Conservation (phyloP, 2,797 vertebrate genomes). For the Nothura maculosa region DNA sequence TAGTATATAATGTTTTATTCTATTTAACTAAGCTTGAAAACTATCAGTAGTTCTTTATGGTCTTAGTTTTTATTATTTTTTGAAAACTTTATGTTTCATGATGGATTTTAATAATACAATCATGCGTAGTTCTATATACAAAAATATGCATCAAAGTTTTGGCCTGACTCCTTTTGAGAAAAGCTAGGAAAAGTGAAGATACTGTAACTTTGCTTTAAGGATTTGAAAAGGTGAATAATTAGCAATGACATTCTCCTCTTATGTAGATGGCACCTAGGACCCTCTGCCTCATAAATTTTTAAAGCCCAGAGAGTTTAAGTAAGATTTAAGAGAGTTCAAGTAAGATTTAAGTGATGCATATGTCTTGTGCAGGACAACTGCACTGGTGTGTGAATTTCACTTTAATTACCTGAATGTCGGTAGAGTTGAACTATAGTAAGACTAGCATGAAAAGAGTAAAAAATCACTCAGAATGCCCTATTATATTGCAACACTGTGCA, state of each 20-base stretch:
- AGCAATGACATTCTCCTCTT: neutral
- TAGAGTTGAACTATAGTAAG: neutral
- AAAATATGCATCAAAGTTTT: neutral
- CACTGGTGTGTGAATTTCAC: neutral
- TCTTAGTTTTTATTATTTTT: neutral
- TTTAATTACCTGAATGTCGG: neutral
- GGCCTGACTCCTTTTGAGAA: neutral
- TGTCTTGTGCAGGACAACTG: neutral
- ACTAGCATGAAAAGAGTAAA: neutral
- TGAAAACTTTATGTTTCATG: neutral
- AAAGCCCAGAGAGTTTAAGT: neutral
- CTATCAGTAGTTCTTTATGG: fast-evolving
- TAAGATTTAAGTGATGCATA: neutral
- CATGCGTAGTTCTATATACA: neutral
- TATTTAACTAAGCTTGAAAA: neutral
- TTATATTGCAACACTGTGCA: neutral
- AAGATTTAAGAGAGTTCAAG: neutral
- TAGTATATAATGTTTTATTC: neutral
- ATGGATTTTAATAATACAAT: neutral
- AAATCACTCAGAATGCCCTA: neutral
- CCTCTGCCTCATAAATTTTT: constrained; percentile 11
- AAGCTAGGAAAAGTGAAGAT: neutral
- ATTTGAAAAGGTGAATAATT: neutral
- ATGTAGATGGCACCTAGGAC: neutral
- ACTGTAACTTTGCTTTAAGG: neutral